Base-by-base conservation (phyloP, 2,113 vertebrate genomes). In the Pachypanchax playfairii region DNA sequence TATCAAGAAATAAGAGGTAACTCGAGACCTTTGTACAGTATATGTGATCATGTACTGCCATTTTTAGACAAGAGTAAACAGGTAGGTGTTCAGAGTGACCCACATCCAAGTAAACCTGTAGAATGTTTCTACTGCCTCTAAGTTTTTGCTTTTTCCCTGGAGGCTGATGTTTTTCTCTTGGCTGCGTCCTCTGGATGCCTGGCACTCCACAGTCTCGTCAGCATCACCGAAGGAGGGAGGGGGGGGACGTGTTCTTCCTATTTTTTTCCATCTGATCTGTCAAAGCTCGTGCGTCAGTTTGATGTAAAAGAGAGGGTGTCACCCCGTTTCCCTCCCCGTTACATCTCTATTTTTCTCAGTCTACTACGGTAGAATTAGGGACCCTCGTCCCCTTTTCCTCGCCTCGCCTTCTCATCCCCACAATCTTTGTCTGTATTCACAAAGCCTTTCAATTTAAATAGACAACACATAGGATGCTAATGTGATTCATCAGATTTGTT, bases 261-360 rank as follows among this genome's bases (percentile, higher is more conserved):
- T 44, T n/a, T 8, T 39, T 2, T 35, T 15, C 6, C 71, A 86
- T 83, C 89, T 88, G 87, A 90, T 90, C 70, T 87, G 83, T 87
- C 84, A 84, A 79, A 68, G 65, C 63, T 86, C 50, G 77, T 91
- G 90, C 89, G 86, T 91, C 91, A 92, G 73, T 76, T 84, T 91
- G 91, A 92, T 91, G 90, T 84, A 91, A 89, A 85, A 83, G 83
- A 81, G 87, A 86, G 64, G 70, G 86, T 76, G 73, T 47, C 39
- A n/a, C 17, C 7, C 29, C 42, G 33, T 51, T 51, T 49, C 47
- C 14, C 73, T 65, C 15, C 29, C 47, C 74, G 63, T n/a, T n/a
- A n/a, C n/a, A 44, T 65, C 60, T 42, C 49, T 60, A 50, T 72
- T 64, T 22, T 36, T 50, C 2, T 60, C 57, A 25, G 31, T 65